Evolutionary conservation across 2,888 invertebrate genomes (phyloP), one percentile per base, ranked within the genome.

Genomic region (Drosophila subquinaria): DNA sequence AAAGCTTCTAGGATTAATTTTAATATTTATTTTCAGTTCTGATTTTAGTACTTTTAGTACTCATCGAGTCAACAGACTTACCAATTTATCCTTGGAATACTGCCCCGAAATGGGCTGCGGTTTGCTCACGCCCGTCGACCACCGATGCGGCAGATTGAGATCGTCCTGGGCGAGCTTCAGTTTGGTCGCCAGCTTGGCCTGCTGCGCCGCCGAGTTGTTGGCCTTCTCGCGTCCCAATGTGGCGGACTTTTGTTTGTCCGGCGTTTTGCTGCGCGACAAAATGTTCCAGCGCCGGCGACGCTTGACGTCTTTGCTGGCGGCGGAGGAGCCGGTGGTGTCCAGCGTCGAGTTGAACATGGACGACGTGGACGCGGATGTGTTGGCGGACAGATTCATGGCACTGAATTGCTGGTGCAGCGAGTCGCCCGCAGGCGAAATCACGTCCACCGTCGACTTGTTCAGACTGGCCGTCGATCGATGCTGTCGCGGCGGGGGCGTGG

Each of bases 41-140:
- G 23, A 23, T 23, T 23, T n/a, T n/a, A n/a, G n/a, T n/a, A n/a
- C n/a, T n/a, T n/a, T n/a, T n/a, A n/a, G n/a, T n/a, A n/a, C 27
- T 27, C 6, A 5, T 27, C 30, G 10, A 36, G 38, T n/a, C 38
- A 38, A 38, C 3, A 4, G 1, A 8, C 94, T 93, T 87, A 96
- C 96, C 95, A 96, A 95, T 75, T 96, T 95, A 93, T 96, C 96
- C 93, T 96, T 96, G 88, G 96, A 96, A 88, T 96, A 96, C 53
- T 95, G 95, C 0, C 96, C 95, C 30, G 96, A 96, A 65, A 96
- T 93, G 4, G 96, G 96, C 90, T 95, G 95, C 42, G 95, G 94
- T 82, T 95, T 94, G 15, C 95, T 95, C 75, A 95, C 93, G 0
- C 95, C 96, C 0, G 96, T 96, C 0, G 96, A 96, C 96, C 96